phyloP scores from a whole-genome alignment of 2,888 invertebrate species.

The Crioceris asparagi region DNA sequence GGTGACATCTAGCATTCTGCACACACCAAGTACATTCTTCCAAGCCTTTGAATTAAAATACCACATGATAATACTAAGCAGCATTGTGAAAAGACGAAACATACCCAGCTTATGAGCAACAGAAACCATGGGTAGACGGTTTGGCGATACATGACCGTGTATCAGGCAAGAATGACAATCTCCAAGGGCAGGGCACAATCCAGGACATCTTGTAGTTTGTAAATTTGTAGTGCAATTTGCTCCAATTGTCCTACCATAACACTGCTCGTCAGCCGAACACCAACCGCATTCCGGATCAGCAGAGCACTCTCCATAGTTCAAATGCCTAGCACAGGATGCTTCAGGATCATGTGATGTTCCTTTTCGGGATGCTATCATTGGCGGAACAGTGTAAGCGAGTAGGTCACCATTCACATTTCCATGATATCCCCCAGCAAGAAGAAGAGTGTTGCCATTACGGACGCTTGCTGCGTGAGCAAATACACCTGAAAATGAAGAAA shows the following conservation, averaged over 20 bases:
- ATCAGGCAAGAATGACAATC: slow-evolving; percentile 87
- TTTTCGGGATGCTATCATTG: slow-evolving; percentile 63
- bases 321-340: slow-evolving; percentile 63
- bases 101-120: slow-evolving; percentile 64
- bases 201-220: slow-evolving; percentile 75
- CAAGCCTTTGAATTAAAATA: slow-evolving; percentile 32
- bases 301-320: slow-evolving; percentile 66
- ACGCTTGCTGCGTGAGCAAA: slow-evolving; percentile 82
- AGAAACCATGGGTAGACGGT: slow-evolving; percentile 38
- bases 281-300: slow-evolving; percentile 91
- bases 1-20: slow-evolving; percentile 82
- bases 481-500: slow-evolving; percentile 41
- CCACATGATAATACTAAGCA: neutral
- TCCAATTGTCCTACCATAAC: slow-evolving; percentile 75
- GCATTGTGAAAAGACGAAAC: too few relatives aligned
- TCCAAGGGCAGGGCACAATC: slow-evolving; percentile 77
- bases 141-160: slow-evolving; percentile 53
- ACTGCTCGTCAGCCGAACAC: slow-evolving; percentile 64
- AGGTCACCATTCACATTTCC: slow-evolving; percentile 85
- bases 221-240: slow-evolving; percentile 85
- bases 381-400: slow-evolving; percentile 76
- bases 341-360: slow-evolving; percentile 59
- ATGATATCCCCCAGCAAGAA: slow-evolving; percentile 83
- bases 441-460: slow-evolving; percentile 70
- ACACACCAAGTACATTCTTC: slow-evolving; percentile 89